phyloP scores from a whole-genome alignment of 2,113 vertebrate genomes.

The Ramphastos sulfuratus region DNA sequence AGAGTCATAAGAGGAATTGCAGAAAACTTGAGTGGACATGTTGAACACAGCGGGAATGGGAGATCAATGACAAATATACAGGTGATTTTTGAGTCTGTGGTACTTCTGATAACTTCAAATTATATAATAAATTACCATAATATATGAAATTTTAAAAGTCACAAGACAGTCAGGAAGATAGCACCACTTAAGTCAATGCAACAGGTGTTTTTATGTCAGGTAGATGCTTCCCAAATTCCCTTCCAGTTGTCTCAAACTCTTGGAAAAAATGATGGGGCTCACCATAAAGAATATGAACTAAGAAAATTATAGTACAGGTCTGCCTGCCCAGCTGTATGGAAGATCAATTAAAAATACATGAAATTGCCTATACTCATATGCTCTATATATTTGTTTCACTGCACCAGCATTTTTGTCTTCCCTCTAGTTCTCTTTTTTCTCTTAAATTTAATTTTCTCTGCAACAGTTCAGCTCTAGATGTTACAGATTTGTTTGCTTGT shows the following conservation, averaged over 20 bases:
- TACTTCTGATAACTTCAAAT: not conserved
- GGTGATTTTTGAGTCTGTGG: not conserved
- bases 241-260: not conserved
- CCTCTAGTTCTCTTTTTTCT: not conserved
- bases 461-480: not conserved
- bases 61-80: not conserved
- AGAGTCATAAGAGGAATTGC: not conserved
- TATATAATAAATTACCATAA: not conserved
- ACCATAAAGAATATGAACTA: not conserved
- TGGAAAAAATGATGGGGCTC: not conserved
- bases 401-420: not conserved
- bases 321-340: not conserved
- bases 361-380: not conserved
- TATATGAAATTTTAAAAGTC: not conserved
- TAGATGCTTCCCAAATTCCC: not conserved
- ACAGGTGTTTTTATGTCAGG: rapidly evolving
- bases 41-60: not conserved
- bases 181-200: not conserved
- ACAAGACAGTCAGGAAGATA: not conserved
- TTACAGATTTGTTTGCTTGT: constrained; percentile 17
- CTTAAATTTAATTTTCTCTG: constrained; percentile 7
- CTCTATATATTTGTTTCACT: not conserved
- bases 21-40: not conserved
- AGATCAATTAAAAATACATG: not conserved
- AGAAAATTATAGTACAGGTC: not conserved